These are phyloP conservation scores for Equus przewalskii DNA, from an alignment of 2,113 vertebrate species.

Conservation along the genomic window DNA sequence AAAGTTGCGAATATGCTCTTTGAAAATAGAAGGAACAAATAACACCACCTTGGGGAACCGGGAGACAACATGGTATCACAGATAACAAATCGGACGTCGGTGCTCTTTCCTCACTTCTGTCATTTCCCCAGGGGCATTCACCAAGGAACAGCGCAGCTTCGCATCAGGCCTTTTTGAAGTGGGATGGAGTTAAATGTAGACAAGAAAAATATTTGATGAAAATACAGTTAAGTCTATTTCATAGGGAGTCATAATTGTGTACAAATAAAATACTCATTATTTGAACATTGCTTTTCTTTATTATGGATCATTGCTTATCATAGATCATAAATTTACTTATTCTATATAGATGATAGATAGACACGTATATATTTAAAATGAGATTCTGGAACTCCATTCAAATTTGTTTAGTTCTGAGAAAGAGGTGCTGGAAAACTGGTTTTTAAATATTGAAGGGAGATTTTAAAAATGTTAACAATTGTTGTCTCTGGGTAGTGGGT, in stretches of 20 bases:
- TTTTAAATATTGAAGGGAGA: neutral
- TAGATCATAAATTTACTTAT: neutral
- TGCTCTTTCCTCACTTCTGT: neutral
- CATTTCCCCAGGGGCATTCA: neutral
- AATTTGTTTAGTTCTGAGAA: neutral
- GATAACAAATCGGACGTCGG: neutral
- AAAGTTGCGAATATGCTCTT: neutral
- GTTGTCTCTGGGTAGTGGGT: neutral
- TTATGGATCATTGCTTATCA: neutral
- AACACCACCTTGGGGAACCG: neutral
- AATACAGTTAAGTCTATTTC: neutral
- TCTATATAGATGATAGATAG: neutral
- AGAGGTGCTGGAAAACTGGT: neutral
- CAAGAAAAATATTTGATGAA: neutral
- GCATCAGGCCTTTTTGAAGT: neutral
- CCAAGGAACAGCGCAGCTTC: neutral
- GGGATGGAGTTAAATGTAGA: neutral
- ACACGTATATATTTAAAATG: neutral
- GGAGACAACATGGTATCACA: neutral
- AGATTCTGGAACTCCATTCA: conserved; percentile 6
- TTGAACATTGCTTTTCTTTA: neutral
- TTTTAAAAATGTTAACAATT: neutral
- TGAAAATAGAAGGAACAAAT: neutral
- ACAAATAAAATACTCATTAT: neutral
- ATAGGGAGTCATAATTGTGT: neutral